phyloP scores from a whole-genome alignment of 2,113 vertebrate genomes.

The Oxygymnocypris stewartii region DNA sequence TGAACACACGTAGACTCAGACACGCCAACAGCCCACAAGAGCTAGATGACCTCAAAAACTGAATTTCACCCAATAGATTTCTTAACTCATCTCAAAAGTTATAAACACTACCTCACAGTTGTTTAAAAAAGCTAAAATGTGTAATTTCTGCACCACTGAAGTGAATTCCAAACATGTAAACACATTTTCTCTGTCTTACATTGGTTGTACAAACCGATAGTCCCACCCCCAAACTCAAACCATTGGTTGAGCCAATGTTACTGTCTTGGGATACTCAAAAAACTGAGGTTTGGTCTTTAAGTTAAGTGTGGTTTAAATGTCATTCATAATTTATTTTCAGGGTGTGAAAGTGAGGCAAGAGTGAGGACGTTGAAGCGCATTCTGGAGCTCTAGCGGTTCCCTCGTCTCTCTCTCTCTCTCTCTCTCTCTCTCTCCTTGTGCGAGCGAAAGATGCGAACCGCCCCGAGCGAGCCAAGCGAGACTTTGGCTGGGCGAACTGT shows the following conservation, averaged over 20 bases:
- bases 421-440: constrained; percentile 44
- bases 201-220: not conserved
- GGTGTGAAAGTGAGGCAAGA: constrained; percentile 11
- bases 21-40: constrained; percentile 7
- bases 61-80: not conserved
- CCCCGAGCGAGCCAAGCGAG: constrained; percentile 63
- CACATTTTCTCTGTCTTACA: not conserved
- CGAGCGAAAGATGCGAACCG: constrained; percentile 68
- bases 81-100: not conserved
- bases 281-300: constrained; percentile 14
- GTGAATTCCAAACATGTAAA: not conserved
- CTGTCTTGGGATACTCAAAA: not conserved
- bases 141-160: not conserved
- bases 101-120: too few relatives aligned
- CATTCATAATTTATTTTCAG: not conserved
- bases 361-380: not conserved
- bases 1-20: not conserved
- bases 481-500: constrained; percentile 55
- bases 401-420: constrained; percentile 25
- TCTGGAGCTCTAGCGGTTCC: not conserved
- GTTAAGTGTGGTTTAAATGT: not conserved
- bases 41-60: not conserved
- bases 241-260: not conserved
- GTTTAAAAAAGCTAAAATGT: not conserved
- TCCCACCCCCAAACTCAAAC: too few relatives aligned